Percentiles rank a stretch among this genome's conserved stretches.
Evolutionary conservation across 2,888 invertebrate genomes (phyloP).

Genomic region (Adelognathus sp.): DNA sequence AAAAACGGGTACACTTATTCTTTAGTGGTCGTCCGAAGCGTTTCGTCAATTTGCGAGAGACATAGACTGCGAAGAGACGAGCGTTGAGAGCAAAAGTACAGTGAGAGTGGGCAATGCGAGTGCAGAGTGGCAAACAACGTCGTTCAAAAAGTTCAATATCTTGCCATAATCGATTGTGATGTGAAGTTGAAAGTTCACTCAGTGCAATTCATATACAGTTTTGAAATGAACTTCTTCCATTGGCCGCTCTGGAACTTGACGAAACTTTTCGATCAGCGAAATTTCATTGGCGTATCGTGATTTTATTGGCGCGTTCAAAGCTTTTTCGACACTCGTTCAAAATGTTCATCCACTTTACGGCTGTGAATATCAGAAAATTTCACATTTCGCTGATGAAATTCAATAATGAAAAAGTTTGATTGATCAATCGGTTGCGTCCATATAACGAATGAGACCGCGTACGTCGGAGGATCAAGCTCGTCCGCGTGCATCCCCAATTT

Average conservation of each 20-base stretch:
- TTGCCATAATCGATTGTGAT: conserved; percentile 22
- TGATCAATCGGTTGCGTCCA: not conserved
- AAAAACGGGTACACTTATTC: not conserved
- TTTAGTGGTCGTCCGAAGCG: not conserved
- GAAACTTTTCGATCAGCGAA: conserved; percentile 24
- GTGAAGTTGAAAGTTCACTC: conserved; percentile 1
- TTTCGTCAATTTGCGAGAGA: not conserved
- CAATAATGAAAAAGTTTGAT: not conserved
- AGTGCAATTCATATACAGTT: not conserved
- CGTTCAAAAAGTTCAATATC: conserved; percentile 31
- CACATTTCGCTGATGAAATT: not conserved
- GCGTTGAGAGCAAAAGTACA: not conserved
- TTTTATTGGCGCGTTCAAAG: not conserved
- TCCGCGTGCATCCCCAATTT: too few species aligned
- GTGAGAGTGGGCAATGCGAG: not conserved
- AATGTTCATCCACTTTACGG: not conserved
- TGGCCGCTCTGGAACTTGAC: not conserved
- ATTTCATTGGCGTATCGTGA: not conserved
- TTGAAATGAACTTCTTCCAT: too few species aligned
- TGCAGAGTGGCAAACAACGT: conserved; percentile 47
- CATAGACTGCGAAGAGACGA: not conserved
- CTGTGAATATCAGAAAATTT: not conserved
- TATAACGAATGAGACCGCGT: not conserved
- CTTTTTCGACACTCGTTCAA: not conserved
- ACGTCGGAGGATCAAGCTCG: not conserved